phyloP scores from a whole-genome alignment of 1,140 invertebrate species.

The Dendroctonus ponderosae region DNA sequence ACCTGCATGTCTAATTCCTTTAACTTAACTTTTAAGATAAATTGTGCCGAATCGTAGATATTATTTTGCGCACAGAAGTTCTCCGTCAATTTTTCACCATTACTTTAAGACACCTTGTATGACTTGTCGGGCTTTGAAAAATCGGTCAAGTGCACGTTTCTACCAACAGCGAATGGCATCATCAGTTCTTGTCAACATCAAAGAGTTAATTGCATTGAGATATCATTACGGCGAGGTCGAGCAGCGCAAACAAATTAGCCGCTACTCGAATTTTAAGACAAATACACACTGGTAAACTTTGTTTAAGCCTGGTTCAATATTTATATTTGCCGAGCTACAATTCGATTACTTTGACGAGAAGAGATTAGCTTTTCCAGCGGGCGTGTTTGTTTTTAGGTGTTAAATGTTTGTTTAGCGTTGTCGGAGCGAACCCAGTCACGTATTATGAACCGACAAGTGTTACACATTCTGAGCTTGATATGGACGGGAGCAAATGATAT shows the following conservation, averaged over 20 bases:
- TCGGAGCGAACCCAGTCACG: not conserved
- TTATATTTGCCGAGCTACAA: slow-evolving; percentile 19
- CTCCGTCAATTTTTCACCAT: no score
- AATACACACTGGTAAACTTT: slow-evolving; percentile 19
- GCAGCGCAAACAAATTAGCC: slow-evolving; percentile 17
- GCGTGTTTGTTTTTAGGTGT: slow-evolving; percentile 15
- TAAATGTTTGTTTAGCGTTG: slow-evolving; percentile 13
- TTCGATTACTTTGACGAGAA: slow-evolving; percentile 25
- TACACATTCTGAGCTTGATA: not conserved
- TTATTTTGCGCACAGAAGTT: no score
- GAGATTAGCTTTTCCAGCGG: slow-evolving; percentile 14
- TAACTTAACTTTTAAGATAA: no score
- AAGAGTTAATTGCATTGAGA: not conserved
- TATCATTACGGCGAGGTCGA: slow-evolving; percentile 1
- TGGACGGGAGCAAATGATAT: not conserved
- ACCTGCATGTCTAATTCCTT: no score
- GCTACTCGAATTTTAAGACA: slow-evolving; percentile 28
- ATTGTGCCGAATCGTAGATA: no score
- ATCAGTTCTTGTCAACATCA: no score
- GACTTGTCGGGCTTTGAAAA: no score
- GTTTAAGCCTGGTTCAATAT: slow-evolving; percentile 21
- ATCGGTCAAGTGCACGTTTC: no score
- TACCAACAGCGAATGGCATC: no score
- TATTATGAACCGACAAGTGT: not conserved
- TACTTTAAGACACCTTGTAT: no score